Evolutionary conservation across 2,113 vertebrate species (phyloP).

Genomic region (Ailurus styani): DNA sequence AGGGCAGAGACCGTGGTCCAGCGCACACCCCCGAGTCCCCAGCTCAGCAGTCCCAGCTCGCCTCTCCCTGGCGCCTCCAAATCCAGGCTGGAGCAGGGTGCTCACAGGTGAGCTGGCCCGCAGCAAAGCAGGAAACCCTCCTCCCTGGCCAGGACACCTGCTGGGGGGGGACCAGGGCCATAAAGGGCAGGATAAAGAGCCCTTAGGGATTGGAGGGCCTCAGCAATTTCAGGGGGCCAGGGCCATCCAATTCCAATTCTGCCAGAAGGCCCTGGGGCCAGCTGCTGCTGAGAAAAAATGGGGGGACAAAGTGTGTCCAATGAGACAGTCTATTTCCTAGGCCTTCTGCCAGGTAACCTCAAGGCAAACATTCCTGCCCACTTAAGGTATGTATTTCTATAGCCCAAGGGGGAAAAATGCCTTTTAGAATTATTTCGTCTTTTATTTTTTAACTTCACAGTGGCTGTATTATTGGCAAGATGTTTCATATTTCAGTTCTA

Average conservation of each 20-base stretch:
- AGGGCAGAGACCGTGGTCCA: conserved; percentile 86
- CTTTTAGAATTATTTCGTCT: neutral
- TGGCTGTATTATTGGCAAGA: neutral
- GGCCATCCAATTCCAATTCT: neutral
- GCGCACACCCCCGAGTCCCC: conserved; percentile 78
- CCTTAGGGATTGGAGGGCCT: neutral
- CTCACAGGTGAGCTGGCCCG: conserved; percentile 81
- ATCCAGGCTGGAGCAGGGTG: conserved; percentile 72
- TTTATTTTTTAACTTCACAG: neutral
- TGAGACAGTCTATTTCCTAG: neutral
- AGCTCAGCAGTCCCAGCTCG: conserved; percentile 72
- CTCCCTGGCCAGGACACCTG: neutral
- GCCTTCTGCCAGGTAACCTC: neutral
- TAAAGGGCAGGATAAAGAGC: too few species aligned
- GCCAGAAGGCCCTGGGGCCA: neutral
- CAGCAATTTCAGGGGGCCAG: neutral
- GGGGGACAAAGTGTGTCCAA: neutral
- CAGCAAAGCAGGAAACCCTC: neutral
- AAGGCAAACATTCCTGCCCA: neutral
- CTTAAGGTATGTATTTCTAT: neutral
- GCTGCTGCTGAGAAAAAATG: neutral
- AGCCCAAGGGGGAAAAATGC: neutral
- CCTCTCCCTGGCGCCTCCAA: conserved; percentile 78
- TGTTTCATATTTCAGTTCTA: neutral
- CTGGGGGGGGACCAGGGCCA: too few species aligned